Base-by-base conservation (phyloP, 1,140 invertebrate genomes). In the Atta texana region DNA sequence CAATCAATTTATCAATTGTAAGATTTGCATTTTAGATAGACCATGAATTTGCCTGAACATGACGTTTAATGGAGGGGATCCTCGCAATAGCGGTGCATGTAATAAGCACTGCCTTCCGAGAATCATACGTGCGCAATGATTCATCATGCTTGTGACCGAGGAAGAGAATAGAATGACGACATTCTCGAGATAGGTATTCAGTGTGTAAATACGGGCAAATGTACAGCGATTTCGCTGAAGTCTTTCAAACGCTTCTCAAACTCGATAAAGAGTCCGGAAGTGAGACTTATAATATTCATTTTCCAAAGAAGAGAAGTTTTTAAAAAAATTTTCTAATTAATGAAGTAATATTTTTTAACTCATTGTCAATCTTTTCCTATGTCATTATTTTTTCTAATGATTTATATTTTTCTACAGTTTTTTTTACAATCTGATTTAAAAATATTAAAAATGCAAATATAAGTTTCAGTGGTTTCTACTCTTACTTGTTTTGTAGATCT, bases 161-260 rank as follows among this genome's bases (percentile, higher is more conserved):
- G 39, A 51, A 21, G 53, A n/a, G 66, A 71, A 74, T 44, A 74
- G 53, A 74, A 49, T 72, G 53, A 71, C 78, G 77, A 51, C 28
- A 6, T 49, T 82, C 80, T 74, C 69, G 55, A 5, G 55, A 31
- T 21, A 61, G 69, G 21, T 74, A 84, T 74, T 61, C 39, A 3
- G 18, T 84, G 69, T 84, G 55, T 74, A 84, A 84, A 84, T 84
- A 84, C 69, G 53, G 14, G 39, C 69, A 74, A 82, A 72, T 8
- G 68, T 59, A 14, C 24, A 10, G 21, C 12, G 12, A 24, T 6
- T 61, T 82, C 53, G 66, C 49, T 34, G 55, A 61, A 82, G 14
- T 49, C 72, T 84, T 28, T 14, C 44, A 39, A 84, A 61, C 39
- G 18, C 12, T 16, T 81, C 21, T 80, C 31, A n/a, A 2, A 77